phyloP scores from a whole-genome alignment of 2,888 invertebrate genomes.

The Drosophila fulvimacula region DNA sequence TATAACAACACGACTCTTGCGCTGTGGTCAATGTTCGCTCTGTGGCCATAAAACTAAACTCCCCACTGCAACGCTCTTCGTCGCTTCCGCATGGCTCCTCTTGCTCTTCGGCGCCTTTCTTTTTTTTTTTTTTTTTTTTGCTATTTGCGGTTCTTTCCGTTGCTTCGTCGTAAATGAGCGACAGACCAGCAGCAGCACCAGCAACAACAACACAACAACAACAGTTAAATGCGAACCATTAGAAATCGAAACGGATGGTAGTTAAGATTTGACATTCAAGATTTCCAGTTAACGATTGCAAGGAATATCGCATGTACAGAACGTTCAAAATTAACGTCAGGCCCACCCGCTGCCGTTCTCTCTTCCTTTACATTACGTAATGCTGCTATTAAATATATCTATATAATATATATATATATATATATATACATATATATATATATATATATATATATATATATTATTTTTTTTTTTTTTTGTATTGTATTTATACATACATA shows the following conservation, averaged over 20 bases:
- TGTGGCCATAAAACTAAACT: constrained; percentile 20
- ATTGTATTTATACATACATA: neutral
- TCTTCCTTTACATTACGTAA: constrained; percentile 17
- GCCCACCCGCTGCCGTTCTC: neutral
- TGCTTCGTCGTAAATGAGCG: constrained; percentile 34
- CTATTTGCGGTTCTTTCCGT: constrained; percentile 41
- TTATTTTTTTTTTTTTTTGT: neutral
- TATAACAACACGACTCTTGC: constrained; percentile 17
- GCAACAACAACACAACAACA: constrained; percentile 13
- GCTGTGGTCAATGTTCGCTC: constrained; percentile 42
- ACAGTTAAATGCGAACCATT: constrained; percentile 47
- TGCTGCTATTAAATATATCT: constrained; percentile 1
- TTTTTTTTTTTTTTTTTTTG: too few relatives aligned
- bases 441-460: neutral
- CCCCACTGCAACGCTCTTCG: neutral
- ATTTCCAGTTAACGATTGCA: constrained; percentile 57
- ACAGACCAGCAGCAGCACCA: constrained; percentile 34
- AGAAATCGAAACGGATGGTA: constrained; percentile 59
- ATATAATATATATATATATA: neutral
- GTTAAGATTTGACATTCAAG: constrained; percentile 58
- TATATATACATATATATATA: neutral
- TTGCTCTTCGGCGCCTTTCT: neutral
- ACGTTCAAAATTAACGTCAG: constrained; percentile 38
- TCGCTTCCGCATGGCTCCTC: neutral
- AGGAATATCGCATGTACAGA: constrained; percentile 26